Base-by-base conservation (phyloP, 2,888 invertebrate genomes). In the Dermolepida albohirtum region DNA sequence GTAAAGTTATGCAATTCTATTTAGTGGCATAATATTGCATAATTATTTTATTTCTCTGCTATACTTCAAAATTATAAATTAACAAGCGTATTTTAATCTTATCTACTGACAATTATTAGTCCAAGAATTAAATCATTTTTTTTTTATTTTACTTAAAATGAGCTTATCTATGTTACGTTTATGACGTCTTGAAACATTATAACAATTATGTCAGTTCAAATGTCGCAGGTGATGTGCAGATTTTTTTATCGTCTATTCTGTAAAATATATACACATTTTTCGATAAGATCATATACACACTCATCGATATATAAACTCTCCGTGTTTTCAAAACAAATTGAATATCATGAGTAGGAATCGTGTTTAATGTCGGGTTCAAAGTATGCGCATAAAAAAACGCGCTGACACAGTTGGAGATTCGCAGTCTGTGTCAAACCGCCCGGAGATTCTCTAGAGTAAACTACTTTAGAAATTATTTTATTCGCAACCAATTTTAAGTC, bases 331-430 rank as follows among this genome's bases (percentile, higher is more conserved):
- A 62, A 62, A 64, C 64, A 64, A 54, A 52, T 27, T 27, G 22
- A 43, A 40, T 64, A 64, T 54, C 64, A 64, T 64, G 64, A 51
- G 64, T 27, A 54, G 54, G 51, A 64, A 51, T 64, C 64, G 64
- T 64, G 64, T 51, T 29, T 17, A 11, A 29, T 47, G 22, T 49
- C 49, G 17, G 2, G 22, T 17, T 47, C 49, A 62, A 62, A 62
- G 59, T 62, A 47, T 47, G 44, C 59, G 39, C 47, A 62, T 62
- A 62, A 62, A 62, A 52, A 62, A 62, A 57, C 57, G 43, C 43
- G 27, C 41, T 64, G 41, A 64, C 64, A 51, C 27, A 8, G 29
- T 14, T 5, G 11, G 40, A 51, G 43, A 54, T 43, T 64, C 51
- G 27, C 64, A 52, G 51, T 64, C 14, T 43, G 16, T 49, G n/a